phyloP scores from a whole-genome alignment of 2,113 vertebrate genomes.

The Neofelis nebulosa region DNA sequence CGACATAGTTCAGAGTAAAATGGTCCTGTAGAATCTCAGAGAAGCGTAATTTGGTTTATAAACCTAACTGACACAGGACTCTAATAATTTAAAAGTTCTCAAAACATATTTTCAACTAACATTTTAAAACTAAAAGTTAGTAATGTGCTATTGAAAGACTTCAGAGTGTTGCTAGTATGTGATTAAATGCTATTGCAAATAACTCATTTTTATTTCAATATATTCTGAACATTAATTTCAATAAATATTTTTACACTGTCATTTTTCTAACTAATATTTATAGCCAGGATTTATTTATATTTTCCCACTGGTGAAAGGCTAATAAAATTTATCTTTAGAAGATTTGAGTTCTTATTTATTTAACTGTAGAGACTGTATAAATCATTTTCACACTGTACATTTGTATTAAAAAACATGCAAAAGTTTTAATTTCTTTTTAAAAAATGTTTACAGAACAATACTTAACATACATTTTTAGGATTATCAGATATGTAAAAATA shows the following conservation, averaged over 20 bases:
- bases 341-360: constrained; percentile 65
- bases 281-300: constrained; percentile 65
- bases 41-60: neutral
- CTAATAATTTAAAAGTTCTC: constrained; percentile 1
- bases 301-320: constrained; percentile 56
- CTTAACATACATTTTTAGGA: neutral
- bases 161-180: constrained; percentile 2
- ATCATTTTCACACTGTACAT: constrained; percentile 57
- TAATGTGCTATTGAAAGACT: constrained; percentile 48
- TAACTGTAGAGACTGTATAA: constrained; percentile 54
- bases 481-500: neutral
- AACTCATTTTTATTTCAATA: constrained; percentile 65
- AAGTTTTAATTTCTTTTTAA: constrained; percentile 3
- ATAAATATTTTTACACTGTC: constrained; percentile 64
- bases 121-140: constrained; percentile 46
- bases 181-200: constrained; percentile 46
- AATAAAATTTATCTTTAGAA: constrained; percentile 65
- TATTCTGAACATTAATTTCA: constrained; percentile 62
- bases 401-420: constrained; percentile 34
- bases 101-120: neutral
- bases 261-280: constrained; percentile 67
- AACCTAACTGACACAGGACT: neutral
- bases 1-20: neutral
- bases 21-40: neutral
- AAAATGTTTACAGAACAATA: neutral